Evolutionary conservation across 1,140 invertebrate species (phyloP), one percentile per base, ranked within the genome.

Genomic region (Probaryconus sp.): DNA sequence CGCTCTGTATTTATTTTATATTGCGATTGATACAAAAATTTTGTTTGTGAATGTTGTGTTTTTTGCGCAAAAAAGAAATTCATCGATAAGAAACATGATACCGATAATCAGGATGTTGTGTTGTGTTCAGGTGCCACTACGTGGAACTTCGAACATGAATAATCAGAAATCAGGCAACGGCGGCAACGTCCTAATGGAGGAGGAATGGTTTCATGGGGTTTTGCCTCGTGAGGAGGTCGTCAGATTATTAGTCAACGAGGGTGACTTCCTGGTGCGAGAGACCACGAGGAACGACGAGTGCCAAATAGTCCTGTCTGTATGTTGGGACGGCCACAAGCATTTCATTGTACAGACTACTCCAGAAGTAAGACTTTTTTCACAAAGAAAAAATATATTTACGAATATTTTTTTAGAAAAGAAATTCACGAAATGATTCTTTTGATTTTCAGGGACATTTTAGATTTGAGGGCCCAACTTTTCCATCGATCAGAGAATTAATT

Each of bases 181-280:
- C 21, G 83, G 78, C 26, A 83, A 80, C 20, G 82, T 79, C 16
- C 85, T 96, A 10, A 92, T 94, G 50, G 95, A 97, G 65, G 95
- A 97, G 86, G 95, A 97, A 84, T 99, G 97, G 97, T 99, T 98
- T 87, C 97, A 99, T 83, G 97, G 97, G 3, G 96, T 98, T 1
- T 81, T 99, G 21, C 97, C 97, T 0, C 89, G 97, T 33, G 97
- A 98, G 86, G 97, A 99, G 89, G 97, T 98, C 1, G 96, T 98
- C 7, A 88, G 96, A 60, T 89, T 99, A 9, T 88, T 98, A 13
- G 91, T 92, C 7, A 92, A 92, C 38, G 94, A 98, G 79, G 97
- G 97, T 0, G 97, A 99, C 83, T 99, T 96, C 86, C 89, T 99
- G 40, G 96, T 99, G 18, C 90, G 97, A 14, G 96, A 98, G 89